A percentile compares a stretch with the other conserved stretches of the same genome.
phyloP scores from a whole-genome alignment of 2,797 vertebrate genomes.

The Clarias platycephalus region DNA sequence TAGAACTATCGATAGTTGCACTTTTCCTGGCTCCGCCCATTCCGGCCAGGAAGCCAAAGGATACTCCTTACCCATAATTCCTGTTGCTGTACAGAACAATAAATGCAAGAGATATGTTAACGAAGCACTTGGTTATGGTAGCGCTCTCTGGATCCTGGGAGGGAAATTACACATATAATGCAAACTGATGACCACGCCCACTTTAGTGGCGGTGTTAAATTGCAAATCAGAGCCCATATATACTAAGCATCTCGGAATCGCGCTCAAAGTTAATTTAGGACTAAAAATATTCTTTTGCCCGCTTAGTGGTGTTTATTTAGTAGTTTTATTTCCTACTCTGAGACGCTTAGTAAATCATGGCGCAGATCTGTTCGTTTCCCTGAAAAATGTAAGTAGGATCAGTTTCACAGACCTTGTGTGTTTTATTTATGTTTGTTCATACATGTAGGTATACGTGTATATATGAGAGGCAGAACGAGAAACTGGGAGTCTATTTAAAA shows the following conservation, averaged over 20 bases:
- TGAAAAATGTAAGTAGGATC: too few species aligned
- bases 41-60: slow-evolving; percentile 9
- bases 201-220: neutral
- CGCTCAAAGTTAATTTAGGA: too few species aligned
- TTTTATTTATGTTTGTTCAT: neutral
- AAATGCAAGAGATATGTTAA: neutral
- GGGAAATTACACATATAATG: neutral
- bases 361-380: too few species aligned
- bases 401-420: neutral
- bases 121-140: neutral
- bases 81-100: neutral
- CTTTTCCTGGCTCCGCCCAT: slow-evolving; percentile 3
- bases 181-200: neutral
- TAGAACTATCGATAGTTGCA: slow-evolving; percentile 56
- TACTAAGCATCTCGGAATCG: too few species aligned
- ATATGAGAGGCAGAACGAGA: neutral
- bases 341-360: too few species aligned
- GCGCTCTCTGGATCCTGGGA: neutral
- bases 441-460: neutral
- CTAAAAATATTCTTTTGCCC: too few species aligned
- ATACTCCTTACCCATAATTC: neutral
- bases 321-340: too few species aligned
- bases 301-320: too few species aligned
- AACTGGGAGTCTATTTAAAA: neutral
- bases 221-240: too few species aligned